Percentiles rank a stretch among this genome's conserved stretches.
phyloP scores from a whole-genome alignment of 2,888 invertebrate genomes.

The Actias luna region DNA sequence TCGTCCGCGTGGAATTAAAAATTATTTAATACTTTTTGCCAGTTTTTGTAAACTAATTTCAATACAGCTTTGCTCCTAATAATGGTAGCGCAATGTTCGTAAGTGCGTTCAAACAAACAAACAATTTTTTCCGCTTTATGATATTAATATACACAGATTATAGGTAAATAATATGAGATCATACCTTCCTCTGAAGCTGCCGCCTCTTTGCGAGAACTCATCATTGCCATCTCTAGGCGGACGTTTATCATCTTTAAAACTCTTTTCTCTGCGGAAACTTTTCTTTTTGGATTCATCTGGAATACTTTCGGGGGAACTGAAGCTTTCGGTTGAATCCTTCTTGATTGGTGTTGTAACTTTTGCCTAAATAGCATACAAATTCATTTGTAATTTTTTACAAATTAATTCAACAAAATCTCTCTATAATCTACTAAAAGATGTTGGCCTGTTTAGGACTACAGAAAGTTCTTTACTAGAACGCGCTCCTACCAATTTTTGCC shows the following conservation, averaged over 20 bases:
- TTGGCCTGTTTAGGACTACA: no score
- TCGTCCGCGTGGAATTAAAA: no score
- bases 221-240: slow-evolving; percentile 52
- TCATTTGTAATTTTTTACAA: background rate
- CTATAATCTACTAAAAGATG: no score
- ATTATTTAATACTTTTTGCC: no score
- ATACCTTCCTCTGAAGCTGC: slow-evolving; percentile 67
- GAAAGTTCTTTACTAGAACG: no score
- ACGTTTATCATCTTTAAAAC: slow-evolving; percentile 67
- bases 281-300: slow-evolving; percentile 56
- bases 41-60: no score
- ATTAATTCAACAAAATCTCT: no score
- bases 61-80: no score
- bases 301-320: slow-evolving; percentile 68
- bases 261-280: slow-evolving; percentile 62
- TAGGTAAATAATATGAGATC: slow-evolving; percentile 17
- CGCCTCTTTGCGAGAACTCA: slow-evolving; percentile 60
- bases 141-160: background rate
- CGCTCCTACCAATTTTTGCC: no score
- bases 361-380: slow-evolving; percentile 29
- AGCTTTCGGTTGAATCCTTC: slow-evolving; percentile 63
- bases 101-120: no score
- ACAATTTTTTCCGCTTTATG: no score
- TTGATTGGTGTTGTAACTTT: slow-evolving; percentile 64
- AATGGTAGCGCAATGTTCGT: no score